Percentiles rank a stretch among this genome's conserved stretches.
These are phyloP conservation scores for Pseudopodoces humilis DNA, from an alignment of 2,113 vertebrate genomes.

Conservation along the genomic window DNA sequence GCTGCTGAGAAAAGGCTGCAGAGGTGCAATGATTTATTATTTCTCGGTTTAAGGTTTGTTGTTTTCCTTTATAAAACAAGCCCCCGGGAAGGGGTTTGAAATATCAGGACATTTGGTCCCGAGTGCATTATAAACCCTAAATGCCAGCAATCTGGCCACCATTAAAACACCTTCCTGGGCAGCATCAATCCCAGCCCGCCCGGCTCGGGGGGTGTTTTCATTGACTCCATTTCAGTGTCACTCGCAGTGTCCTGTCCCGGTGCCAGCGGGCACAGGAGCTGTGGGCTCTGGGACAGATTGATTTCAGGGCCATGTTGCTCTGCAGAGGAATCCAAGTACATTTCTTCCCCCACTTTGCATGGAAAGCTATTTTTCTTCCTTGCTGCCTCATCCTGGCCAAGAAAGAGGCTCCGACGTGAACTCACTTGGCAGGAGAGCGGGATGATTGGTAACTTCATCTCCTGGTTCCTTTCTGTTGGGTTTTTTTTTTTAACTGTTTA, in stretches of 20 bases:
- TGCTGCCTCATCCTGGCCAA: constrained; percentile 46
- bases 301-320: constrained; percentile 9
- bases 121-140: constrained; percentile 12
- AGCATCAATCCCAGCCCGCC: neutral
- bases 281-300: constrained; percentile 19
- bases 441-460: constrained; percentile 53
- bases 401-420: constrained; percentile 54
- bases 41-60: neutral
- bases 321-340: constrained; percentile 37
- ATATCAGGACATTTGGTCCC: neutral
- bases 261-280: constrained; percentile 47
- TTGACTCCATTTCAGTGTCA: constrained; percentile 30
- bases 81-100: constrained; percentile 10
- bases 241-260: neutral
- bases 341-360: constrained; percentile 29
- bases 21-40: constrained; percentile 15
- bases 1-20: neutral
- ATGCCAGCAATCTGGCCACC: neutral
- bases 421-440: constrained; percentile 29
- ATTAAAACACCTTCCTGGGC: constrained; percentile 52
- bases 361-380: constrained; percentile 53
- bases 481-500: constrained; percentile 2
- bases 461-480: neutral
- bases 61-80: neutral
- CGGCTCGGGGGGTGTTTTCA: constrained; percentile 24